Percentiles rank a stretch among this genome's conserved stretches.
Conservation (phyloP, 2,113 vertebrate species). For the Puntigrus tetrazona region DNA sequence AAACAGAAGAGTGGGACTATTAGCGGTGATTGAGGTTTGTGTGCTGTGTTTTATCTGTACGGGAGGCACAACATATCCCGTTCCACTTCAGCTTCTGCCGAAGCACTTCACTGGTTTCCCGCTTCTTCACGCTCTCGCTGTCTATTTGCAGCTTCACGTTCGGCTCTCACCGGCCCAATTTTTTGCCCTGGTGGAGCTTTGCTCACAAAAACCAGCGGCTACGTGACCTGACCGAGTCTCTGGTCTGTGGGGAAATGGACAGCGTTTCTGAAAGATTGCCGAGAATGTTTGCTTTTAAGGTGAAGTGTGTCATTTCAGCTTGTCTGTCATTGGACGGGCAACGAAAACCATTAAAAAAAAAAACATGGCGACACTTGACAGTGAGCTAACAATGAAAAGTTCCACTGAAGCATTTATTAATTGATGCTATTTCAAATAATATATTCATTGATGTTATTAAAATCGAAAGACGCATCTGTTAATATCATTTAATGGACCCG, state of each 20-base stretch:
- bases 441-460: not conserved
- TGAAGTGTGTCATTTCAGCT: not conserved
- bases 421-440: not conserved
- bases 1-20: constrained; percentile 36
- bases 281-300: not conserved
- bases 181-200: constrained; percentile 43
- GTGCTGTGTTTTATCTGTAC: constrained; percentile 47
- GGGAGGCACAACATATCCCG: constrained; percentile 12
- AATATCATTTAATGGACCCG: too few relatives aligned
- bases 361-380: not conserved
- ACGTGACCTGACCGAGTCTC: not conserved
- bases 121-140: constrained; percentile 23
- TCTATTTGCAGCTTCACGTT: constrained; percentile 49
- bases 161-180: constrained; percentile 46
- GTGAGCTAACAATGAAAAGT: not conserved
- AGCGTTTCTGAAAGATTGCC: constrained; percentile 6
- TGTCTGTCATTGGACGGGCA: not conserved
- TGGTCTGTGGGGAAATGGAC: not conserved
- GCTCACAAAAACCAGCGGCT: constrained; percentile 30
- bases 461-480: not conserved
- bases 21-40: constrained; percentile 50
- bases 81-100: constrained; percentile 42
- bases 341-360: not conserved
- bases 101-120: constrained; percentile 40
- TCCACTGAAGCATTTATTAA: not conserved